phyloP scores from a whole-genome alignment of 1,140 invertebrate genomes.

The Drosophila sp. region DNA sequence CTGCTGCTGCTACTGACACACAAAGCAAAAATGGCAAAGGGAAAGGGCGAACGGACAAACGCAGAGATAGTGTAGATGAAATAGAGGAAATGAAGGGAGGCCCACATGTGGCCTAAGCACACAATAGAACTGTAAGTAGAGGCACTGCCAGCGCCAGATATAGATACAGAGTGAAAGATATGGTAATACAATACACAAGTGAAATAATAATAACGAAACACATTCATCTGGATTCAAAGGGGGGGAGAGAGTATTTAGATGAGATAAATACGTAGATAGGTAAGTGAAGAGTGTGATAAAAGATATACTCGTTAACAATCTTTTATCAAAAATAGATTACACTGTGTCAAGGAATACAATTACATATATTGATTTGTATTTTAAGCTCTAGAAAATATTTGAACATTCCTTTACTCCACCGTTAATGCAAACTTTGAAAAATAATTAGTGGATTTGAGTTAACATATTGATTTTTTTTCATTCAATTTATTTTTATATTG shows the following conservation, averaged over 20 bases:
- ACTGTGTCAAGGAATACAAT: background rate
- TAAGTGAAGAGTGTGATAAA: background rate
- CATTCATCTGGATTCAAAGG: background rate
- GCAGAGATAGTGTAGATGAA: background rate
- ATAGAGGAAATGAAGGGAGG: constrained; percentile 5
- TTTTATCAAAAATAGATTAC: background rate
- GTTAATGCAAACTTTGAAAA: too few species aligned
- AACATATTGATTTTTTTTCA: too few species aligned
- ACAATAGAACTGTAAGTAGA: constrained; percentile 22
- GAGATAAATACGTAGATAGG: background rate
- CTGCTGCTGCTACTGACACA: constrained; percentile 16
- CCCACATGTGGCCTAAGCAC: constrained; percentile 16
- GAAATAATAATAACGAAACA: constrained; percentile 20
- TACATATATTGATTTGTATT: background rate
- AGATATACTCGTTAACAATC: background rate
- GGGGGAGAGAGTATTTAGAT: background rate
- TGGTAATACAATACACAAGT: constrained; percentile 21
- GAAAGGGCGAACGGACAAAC: constrained; percentile 4
- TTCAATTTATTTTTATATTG: too few species aligned
- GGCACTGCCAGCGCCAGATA: constrained; percentile 4
- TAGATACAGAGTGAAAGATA: constrained; percentile 8
- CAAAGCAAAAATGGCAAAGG: constrained; percentile 17
- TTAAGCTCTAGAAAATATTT: too few species aligned
- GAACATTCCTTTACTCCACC: too few species aligned
- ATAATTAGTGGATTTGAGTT: too few species aligned